phyloP scores from a whole-genome alignment of 2,113 vertebrate species.

The Trichechus manatus region DNA sequence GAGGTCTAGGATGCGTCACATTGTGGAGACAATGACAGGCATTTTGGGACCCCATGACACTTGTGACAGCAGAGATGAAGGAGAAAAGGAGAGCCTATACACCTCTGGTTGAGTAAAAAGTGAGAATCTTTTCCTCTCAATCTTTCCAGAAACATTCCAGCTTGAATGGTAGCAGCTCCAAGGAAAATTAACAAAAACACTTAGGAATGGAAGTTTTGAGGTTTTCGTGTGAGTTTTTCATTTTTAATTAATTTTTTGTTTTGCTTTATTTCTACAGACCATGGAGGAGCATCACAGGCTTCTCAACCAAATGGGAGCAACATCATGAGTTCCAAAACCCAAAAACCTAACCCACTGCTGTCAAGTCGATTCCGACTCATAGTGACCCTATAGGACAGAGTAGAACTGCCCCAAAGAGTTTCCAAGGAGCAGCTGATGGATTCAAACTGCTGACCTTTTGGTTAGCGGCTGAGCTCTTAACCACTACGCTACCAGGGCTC shows the following conservation, averaged over 20 bases:
- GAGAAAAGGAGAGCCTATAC: not conserved
- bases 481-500: too few species aligned
- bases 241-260: not conserved
- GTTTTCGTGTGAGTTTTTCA: too few species aligned
- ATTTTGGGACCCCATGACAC: too few species aligned
- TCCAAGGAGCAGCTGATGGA: too few species aligned
- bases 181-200: not conserved
- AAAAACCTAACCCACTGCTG: too few species aligned
- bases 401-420: too few species aligned
- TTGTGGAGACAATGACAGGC: not conserved
- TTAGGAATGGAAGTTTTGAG: not conserved
- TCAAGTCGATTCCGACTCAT: too few species aligned
- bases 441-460: too few species aligned
- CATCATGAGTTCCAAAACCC: accelerated
- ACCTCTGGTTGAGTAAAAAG: not conserved
- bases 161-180: not conserved
- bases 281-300: accelerated
- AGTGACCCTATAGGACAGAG: too few species aligned
- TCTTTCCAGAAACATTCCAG: not conserved
- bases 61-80: not conserved
- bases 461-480: too few species aligned
- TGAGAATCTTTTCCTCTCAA: accelerated
- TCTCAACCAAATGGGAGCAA: accelerated
- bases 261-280: not conserved
- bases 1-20: not conserved